Evolutionary conservation across 2,888 invertebrate species (phyloP).

Genomic region (Philereme vetulata): DNA sequence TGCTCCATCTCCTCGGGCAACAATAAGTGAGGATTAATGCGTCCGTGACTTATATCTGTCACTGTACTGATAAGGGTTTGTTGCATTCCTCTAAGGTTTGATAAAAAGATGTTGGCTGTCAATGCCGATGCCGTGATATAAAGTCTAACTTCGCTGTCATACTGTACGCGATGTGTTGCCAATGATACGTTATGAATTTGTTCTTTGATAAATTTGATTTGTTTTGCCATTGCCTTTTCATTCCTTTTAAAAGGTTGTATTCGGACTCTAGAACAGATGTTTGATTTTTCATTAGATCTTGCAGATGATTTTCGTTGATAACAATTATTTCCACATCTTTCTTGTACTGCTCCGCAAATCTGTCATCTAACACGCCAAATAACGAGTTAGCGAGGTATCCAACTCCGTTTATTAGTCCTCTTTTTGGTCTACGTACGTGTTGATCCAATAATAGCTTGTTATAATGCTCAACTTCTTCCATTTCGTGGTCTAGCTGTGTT

Average conservation of each 20-base stretch:
- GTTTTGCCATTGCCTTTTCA: slow-evolving; percentile 1
- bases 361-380: too few relatives aligned
- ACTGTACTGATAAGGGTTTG: neutral
- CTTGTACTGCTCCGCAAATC: too few relatives aligned
- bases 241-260: slow-evolving; percentile 4
- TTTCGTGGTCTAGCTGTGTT: slow-evolving; percentile 18
- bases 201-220: neutral
- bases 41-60: neutral
- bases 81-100: neutral
- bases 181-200: neutral
- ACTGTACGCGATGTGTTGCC: neutral
- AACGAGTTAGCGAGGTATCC: slow-evolving; percentile 30
- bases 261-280: slow-evolving; percentile 7
- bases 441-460: neutral
- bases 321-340: too few relatives aligned
- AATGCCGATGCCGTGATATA: too few relatives aligned
- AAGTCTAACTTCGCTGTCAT: neutral
- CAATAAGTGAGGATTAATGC: neutral
- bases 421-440: neutral
- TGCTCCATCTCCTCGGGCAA: slow-evolving; percentile 4
- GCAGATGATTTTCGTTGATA: too few relatives aligned
- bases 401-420: too few relatives aligned
- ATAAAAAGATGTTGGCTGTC: neutral
- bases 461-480: too few relatives aligned
- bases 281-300: slow-evolving; percentile 15